Conservation (phyloP, 2,797 vertebrate species). For the Vipera latastei region DNA sequence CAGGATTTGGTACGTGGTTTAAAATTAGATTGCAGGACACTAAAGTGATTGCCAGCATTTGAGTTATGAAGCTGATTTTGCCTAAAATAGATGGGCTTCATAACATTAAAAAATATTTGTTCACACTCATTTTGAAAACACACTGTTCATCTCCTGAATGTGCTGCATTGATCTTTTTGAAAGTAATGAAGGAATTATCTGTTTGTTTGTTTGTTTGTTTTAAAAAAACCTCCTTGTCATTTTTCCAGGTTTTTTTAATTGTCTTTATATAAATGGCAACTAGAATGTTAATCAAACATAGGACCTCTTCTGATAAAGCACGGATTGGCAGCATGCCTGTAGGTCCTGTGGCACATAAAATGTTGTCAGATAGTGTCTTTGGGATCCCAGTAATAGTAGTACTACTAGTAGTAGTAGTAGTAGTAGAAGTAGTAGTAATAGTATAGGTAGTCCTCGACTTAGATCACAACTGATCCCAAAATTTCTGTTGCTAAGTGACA, state of each 20-base stretch:
- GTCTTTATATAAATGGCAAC: background rate
- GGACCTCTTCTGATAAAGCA: background rate
- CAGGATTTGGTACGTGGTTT: background rate
- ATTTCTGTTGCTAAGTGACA: background rate
- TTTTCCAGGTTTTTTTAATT: background rate
- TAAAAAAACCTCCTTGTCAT: background rate
- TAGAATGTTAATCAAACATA: background rate
- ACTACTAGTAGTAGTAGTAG: background rate
- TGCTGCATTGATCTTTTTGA: background rate
- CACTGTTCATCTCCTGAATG: background rate
- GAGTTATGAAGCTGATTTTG: background rate
- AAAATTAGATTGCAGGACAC: background rate
- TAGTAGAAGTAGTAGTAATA: background rate
- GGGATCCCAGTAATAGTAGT: background rate
- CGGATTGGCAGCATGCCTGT: background rate
- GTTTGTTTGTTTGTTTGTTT: background rate
- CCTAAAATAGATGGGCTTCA: background rate
- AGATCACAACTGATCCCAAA: background rate
- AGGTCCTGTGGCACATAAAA: background rate
- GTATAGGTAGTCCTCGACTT: background rate
- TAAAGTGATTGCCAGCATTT: background rate
- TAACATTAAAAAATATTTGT: background rate
- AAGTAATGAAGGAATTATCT: background rate
- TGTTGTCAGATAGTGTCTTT: background rate
- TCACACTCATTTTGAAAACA: background rate